phyloP scores from a whole-genome alignment of 2,888 invertebrate genomes.

The Diarsia dahlii region DNA sequence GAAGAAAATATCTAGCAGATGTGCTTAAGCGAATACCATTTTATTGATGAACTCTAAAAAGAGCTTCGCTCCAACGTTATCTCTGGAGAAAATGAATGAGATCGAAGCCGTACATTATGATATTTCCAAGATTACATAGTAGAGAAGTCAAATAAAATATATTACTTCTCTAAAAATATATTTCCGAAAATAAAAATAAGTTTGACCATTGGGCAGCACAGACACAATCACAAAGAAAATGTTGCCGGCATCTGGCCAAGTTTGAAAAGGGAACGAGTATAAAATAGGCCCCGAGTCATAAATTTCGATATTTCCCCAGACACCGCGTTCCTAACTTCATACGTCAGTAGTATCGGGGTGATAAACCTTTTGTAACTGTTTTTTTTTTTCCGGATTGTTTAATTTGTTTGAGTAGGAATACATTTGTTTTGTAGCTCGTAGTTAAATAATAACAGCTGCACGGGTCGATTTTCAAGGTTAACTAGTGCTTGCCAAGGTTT shows the following conservation, averaged over 20 bases:
- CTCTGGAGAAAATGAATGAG: constrained; percentile 28
- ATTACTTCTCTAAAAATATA: constrained; percentile 4
- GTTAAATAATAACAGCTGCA: background rate
- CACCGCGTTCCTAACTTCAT: constrained; percentile 50
- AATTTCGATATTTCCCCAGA: constrained; percentile 66
- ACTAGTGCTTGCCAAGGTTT: background rate
- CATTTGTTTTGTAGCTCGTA: constrained; percentile 14
- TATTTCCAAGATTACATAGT: constrained; percentile 24
- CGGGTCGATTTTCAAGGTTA: background rate
- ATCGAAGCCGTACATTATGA: constrained; percentile 24
- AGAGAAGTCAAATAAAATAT: constrained; percentile 35
- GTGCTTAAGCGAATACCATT: constrained; percentile 50
- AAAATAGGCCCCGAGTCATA: constrained; percentile 58
- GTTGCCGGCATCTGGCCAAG: constrained; percentile 42
- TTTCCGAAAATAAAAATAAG: constrained; percentile 39
- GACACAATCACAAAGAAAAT: constrained; percentile 52
- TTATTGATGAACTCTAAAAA: constrained; percentile 44
- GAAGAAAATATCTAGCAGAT: constrained; percentile 46
- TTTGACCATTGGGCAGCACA: constrained; percentile 40
- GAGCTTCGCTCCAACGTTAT: constrained; percentile 32
- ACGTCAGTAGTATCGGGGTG: constrained; percentile 48
- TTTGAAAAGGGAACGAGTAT: constrained; percentile 59
- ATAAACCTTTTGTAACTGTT: constrained; percentile 56
- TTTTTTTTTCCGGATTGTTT: constrained; percentile 36
- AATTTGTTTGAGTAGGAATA: constrained; percentile 30